These are phyloP conservation scores for Neodon shergylaensis DNA, from an alignment of 2,113 vertebrate species.

Conservation along the genomic window DNA sequence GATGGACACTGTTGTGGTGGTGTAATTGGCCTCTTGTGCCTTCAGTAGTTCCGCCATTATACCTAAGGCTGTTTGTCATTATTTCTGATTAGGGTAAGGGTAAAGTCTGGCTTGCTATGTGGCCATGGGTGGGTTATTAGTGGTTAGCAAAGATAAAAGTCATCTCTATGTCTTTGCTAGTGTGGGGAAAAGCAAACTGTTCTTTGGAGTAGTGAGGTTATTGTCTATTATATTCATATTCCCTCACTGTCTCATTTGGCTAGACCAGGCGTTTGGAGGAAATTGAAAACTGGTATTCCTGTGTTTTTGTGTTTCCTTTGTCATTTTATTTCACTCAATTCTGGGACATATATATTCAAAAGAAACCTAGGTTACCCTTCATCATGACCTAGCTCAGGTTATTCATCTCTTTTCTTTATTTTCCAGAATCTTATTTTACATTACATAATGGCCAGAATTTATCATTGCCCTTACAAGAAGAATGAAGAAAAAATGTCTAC, in stretches of 20 bases:
- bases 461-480: neutral
- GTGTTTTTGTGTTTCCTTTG: neutral
- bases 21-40: neutral
- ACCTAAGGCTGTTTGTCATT: neutral
- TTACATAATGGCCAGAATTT: neutral
- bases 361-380: neutral
- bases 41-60: neutral
- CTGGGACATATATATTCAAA: neutral
- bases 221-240: neutral
- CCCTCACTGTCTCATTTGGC: neutral
- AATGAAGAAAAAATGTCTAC: neutral
- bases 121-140: neutral
- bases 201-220: neutral
- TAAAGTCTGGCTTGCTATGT: neutral
- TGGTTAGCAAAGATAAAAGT: neutral
- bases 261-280: neutral
- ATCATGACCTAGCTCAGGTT: neutral
- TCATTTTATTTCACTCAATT: neutral
- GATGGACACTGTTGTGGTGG: fast-evolving
- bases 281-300: neutral
- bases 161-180: neutral
- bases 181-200: neutral
- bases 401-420: neutral
- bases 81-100: neutral
- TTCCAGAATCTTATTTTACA: constrained; percentile 23